These are phyloP conservation scores for Papilio polyxenes DNA, from an alignment of 1,140 invertebrate genomes.

Conservation along the genomic window DNA sequence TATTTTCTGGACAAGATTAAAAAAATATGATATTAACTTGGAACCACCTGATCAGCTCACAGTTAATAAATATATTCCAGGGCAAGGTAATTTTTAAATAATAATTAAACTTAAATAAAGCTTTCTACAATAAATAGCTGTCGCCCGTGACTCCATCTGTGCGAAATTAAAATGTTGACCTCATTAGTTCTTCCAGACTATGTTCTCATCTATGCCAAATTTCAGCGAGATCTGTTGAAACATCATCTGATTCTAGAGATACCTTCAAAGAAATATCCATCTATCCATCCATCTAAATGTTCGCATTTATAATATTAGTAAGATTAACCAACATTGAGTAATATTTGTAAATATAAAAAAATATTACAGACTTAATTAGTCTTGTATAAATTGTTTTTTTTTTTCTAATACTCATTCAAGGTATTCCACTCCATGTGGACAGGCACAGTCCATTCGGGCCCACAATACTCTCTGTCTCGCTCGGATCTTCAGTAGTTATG, in stretches of 20 bases:
- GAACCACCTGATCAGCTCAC: slow-evolving; percentile 93
- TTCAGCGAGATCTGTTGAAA: no score
- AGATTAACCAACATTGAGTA: no score
- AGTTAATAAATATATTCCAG: slow-evolving; percentile 94
- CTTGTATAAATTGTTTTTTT: no score
- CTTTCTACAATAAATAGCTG: background rate
- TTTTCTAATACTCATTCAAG: slow-evolving; percentile 76
- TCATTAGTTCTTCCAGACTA: no score
- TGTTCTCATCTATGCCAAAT: no score
- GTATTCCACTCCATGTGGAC: slow-evolving; percentile 97
- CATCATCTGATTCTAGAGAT: no score
- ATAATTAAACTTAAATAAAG: background rate
- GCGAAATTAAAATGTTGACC: no score
- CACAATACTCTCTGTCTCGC: slow-evolving; percentile 92
- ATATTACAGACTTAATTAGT: no score
- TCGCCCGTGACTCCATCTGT: no score
- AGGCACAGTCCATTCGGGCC: slow-evolving; percentile 96
- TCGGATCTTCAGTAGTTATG: slow-evolving; percentile 94
- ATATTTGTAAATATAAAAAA: background rate
- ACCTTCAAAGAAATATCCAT: no score
- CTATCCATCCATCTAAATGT: no score
- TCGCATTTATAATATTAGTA: no score
- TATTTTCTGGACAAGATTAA: slow-evolving; percentile 84
- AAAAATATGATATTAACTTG: slow-evolving; percentile 75
- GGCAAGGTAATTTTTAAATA: slow-evolving; percentile 87